Conservation (phyloP, 2,797 vertebrate genomes). For the Eleutherodactylus coqui region DNA sequence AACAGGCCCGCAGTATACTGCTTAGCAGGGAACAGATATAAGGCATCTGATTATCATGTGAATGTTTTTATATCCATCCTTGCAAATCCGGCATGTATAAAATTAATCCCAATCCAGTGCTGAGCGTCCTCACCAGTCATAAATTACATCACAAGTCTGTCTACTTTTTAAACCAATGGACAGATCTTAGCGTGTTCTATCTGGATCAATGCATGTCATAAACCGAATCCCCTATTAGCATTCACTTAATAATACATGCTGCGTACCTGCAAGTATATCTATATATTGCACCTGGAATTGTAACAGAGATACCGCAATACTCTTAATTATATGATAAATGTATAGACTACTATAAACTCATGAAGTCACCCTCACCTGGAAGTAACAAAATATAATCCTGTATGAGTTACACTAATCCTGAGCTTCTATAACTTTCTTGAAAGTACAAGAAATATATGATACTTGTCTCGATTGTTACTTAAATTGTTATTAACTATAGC, state of each 20-base stretch:
- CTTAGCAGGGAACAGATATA: slow-evolving; percentile 1
- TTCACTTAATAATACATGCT: not conserved
- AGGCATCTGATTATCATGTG: not conserved
- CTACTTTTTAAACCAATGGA: slow-evolving; percentile 20
- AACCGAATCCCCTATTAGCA: not conserved
- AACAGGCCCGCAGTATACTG: not conserved
- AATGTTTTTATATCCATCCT: not conserved
- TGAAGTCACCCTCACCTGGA: not conserved
- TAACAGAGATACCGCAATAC: not conserved
- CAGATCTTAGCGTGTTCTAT: not conserved
- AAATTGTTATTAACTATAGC: not conserved
- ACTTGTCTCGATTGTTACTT: not conserved
- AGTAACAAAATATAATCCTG: not conserved
- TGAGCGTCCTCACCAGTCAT: slow-evolving; percentile 8
- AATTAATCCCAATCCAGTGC: slow-evolving; percentile 33
- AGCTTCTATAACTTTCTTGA: not conserved
- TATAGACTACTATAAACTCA: not conserved
- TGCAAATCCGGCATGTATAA: slow-evolving; percentile 29
- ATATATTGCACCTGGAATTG: not conserved
- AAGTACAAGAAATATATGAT: not conserved
- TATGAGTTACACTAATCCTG: not conserved
- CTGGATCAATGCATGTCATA: not conserved
- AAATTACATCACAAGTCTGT: slow-evolving; percentile 41
- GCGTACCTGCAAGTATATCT: slow-evolving; percentile 25
- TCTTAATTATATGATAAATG: not conserved